Conservation (phyloP, 2,113 vertebrate genomes). For the Mobula hypostoma region DNA sequence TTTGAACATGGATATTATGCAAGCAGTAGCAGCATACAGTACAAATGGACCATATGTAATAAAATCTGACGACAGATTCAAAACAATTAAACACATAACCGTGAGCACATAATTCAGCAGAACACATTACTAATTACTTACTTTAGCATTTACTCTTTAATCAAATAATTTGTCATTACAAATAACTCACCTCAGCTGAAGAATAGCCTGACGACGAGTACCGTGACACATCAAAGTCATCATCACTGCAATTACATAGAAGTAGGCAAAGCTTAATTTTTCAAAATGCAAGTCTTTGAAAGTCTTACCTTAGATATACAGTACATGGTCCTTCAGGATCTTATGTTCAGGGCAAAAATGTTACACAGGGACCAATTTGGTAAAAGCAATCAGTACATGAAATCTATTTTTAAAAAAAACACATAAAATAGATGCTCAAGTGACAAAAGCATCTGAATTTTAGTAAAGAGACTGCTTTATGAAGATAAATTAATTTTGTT, state of each 20-base stretch:
- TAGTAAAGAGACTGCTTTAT: not conserved
- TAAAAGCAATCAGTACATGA: not conserved
- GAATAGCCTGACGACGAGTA: constrained; percentile 98
- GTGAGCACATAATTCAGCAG: not conserved
- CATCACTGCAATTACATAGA: constrained; percentile 67
- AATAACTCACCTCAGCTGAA: constrained; percentile 87
- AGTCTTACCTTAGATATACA: not conserved
- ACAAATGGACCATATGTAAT: not conserved
- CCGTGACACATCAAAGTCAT: constrained; percentile 98
- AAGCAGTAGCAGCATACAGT: no score
- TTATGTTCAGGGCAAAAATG: not conserved
- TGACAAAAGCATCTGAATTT: not conserved
- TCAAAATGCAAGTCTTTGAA: not conserved
- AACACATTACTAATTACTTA: not conserved
- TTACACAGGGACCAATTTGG: not conserved
- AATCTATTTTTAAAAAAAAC: not conserved
- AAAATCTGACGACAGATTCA: not conserved
- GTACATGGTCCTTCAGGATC: not conserved
- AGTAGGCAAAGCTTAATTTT: constrained; percentile 40
- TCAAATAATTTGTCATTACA: not conserved
- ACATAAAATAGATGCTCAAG: not conserved
- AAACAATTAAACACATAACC: not conserved
- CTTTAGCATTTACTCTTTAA: not conserved
- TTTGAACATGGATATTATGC: no score
- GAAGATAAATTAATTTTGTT: not conserved